A percentile compares a stretch with the other conserved stretches of the same genome.
phyloP scores from a whole-genome alignment of 2,797 vertebrate genomes.

The Sebastes steindachneri region DNA sequence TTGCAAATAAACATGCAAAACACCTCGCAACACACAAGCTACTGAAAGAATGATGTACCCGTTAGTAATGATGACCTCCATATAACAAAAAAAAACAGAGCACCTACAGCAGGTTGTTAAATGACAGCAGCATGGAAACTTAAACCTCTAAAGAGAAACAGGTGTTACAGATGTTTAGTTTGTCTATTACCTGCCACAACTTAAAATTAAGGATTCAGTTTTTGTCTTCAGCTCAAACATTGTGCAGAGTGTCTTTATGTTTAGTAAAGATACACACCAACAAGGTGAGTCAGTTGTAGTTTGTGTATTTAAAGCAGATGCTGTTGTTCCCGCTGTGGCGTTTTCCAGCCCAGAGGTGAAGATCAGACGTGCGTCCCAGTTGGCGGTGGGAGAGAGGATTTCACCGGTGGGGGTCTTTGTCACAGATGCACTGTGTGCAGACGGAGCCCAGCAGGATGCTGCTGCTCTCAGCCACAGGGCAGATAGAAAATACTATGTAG shows the following conservation, averaged over 20 bases:
- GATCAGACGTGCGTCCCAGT: conserved; percentile 47
- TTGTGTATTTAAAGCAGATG: conserved; percentile 24
- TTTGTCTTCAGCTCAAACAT: not conserved
- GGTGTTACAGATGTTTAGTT: not conserved
- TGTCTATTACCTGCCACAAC: not conserved
- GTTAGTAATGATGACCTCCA: not conserved
- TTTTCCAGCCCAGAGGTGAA: conserved; percentile 45
- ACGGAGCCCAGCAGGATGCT: conserved; percentile 51
- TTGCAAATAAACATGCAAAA: conserved; percentile 54
- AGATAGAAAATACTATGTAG: not conserved
- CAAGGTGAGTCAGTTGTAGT: not conserved
- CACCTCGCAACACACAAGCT: not conserved
- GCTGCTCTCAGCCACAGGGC: conserved; percentile 14
- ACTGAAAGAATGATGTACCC: not conserved
- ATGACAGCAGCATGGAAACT: not conserved
- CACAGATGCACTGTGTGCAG: conserved; percentile 14
- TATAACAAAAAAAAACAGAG: not conserved
- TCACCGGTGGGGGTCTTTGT: conserved; percentile 57
- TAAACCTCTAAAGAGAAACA: not conserved
- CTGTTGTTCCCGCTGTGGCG: conserved; percentile 20
- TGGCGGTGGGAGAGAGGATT: conserved; percentile 42
- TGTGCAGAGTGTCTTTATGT: not conserved
- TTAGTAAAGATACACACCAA: not conserved
- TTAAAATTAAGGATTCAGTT: not conserved
- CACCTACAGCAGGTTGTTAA: not conserved